A percentile compares a stretch with the other conserved stretches of the same genome.
phyloP scores from a whole-genome alignment of 2,113 vertebrate species.

The Charadrius vociferus region DNA sequence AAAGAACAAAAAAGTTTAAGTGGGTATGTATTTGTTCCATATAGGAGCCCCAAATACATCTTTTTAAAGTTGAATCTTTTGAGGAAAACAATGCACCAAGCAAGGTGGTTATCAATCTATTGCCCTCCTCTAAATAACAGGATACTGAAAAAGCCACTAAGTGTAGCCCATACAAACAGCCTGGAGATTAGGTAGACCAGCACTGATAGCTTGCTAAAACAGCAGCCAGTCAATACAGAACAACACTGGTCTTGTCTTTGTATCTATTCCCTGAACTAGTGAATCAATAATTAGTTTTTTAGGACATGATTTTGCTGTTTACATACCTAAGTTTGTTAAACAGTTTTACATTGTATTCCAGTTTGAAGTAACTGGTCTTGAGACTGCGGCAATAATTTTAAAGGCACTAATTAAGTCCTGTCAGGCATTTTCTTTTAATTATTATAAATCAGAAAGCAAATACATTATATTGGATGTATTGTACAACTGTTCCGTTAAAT shows the following conservation, averaged over 20 bases:
- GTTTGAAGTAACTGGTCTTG: background rate
- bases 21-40: background rate
- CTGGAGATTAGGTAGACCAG: background rate
- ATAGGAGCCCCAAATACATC: background rate
- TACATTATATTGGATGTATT: too few relatives aligned
- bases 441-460: background rate
- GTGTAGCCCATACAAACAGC: background rate
- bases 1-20: background rate
- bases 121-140: background rate
- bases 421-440: background rate
- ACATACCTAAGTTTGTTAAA: background rate
- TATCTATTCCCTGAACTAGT: background rate
- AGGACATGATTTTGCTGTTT: background rate
- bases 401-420: background rate
- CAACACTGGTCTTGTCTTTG: background rate
- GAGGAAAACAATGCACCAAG: background rate
- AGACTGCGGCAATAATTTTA: background rate
- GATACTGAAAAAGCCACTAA: background rate
- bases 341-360: background rate
- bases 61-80: background rate
- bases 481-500: background rate
- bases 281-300: background rate
- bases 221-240: background rate
- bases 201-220: background rate
- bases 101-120: accelerated